These are phyloP conservation scores for Corythucha ciliata DNA, from an alignment of 2,888 invertebrate genomes.

Conservation along the genomic window DNA sequence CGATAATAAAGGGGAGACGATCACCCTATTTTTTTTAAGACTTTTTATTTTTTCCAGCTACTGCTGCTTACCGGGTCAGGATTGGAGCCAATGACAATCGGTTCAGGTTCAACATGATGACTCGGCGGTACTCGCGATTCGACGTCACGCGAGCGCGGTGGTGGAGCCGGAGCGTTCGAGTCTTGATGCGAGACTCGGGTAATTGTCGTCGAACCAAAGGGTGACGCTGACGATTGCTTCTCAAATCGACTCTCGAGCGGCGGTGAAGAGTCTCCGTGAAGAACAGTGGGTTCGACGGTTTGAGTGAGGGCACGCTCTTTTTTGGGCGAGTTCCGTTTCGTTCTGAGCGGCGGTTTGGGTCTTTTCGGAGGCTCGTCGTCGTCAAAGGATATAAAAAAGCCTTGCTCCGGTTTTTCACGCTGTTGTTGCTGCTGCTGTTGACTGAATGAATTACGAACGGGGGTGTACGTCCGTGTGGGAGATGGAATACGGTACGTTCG, in stretches of 20 bases:
- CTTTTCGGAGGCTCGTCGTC: slow-evolving; percentile 68
- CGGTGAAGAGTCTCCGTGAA: too few relatives aligned
- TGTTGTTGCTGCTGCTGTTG: slow-evolving; percentile 27
- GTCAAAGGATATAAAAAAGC: slow-evolving; percentile 90
- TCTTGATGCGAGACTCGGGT: not conserved
- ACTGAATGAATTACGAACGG: slow-evolving; percentile 26
- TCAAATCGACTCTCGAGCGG: too few relatives aligned
- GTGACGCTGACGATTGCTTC: slow-evolving; percentile 1
- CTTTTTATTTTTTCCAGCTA: too few relatives aligned
- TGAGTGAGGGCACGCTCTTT: slow-evolving; percentile 43
- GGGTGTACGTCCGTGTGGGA: slow-evolving; percentile 52
- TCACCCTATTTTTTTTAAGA: too few relatives aligned
- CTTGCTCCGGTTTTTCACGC: slow-evolving; percentile 51
- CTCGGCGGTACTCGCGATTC: slow-evolving; percentile 16
- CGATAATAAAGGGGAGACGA: not conserved
- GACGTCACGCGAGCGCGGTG: slow-evolving; percentile 14
- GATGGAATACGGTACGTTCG: slow-evolving; percentile 83
- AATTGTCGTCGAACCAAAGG: not conserved
- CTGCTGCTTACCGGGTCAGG: slow-evolving; percentile 27
- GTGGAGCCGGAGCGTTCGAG: slow-evolving; percentile 6
- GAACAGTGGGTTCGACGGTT: slow-evolving; percentile 28
- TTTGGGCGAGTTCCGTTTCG: slow-evolving; percentile 65
- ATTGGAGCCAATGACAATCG: slow-evolving; percentile 26
- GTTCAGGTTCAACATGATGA: slow-evolving; percentile 22
- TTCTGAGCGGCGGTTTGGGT: slow-evolving; percentile 76